A percentile compares a stretch with the other conserved stretches of the same genome.
These are phyloP conservation scores for Helicoverpa assulta DNA, from an alignment of 2,888 invertebrate genomes.

Conservation along the genomic window DNA sequence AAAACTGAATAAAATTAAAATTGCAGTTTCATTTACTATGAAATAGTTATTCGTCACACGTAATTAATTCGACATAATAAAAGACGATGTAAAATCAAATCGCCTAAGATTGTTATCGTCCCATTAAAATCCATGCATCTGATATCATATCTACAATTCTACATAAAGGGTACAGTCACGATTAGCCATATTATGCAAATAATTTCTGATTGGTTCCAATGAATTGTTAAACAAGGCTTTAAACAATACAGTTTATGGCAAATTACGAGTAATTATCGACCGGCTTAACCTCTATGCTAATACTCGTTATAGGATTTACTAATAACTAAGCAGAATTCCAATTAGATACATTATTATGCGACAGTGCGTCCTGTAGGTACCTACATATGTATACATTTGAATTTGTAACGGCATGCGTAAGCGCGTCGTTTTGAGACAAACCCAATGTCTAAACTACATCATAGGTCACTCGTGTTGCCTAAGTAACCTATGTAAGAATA, in stretches of 20 bases:
- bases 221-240: conserved; percentile 18
- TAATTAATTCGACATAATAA: not conserved
- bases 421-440: conserved; percentile 21
- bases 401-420: conserved; percentile 27
- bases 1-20: no score
- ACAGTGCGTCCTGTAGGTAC: not conserved
- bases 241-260: conserved; percentile 20
- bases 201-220: not conserved
- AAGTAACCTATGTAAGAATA: no score
- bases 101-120: not conserved
- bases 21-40: no score
- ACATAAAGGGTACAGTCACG: conserved; percentile 14
- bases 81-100: not conserved
- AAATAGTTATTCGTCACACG: not conserved
- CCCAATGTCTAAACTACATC: conserved; percentile 12
- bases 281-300: conserved; percentile 28
- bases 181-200: conserved; percentile 6
- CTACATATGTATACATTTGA: conserved; percentile 7
- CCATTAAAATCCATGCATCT: not conserved
- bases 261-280: conserved; percentile 32
- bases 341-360: conserved; percentile 3
- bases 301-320: conserved; percentile 10
- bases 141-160: conserved; percentile 22
- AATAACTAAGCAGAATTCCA: conserved; percentile 15
- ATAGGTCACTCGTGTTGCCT: not conserved